These are phyloP conservation scores for Xiphorhynchus elegans DNA, from an alignment of 2,113 vertebrate species.

Conservation along the genomic window DNA sequence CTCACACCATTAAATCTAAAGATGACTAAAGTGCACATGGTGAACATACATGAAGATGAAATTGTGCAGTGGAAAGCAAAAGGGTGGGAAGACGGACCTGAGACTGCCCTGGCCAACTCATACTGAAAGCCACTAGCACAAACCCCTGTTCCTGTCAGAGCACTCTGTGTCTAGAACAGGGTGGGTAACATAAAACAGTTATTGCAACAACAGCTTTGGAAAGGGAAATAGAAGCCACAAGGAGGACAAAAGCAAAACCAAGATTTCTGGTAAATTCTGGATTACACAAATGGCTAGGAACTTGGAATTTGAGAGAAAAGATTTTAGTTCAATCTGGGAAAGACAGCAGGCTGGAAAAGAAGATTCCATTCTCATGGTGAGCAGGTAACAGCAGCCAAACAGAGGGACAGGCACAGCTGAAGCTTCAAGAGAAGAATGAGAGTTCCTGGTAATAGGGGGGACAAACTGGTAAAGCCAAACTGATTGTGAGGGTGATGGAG, in stretches of 20 bases:
- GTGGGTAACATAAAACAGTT: accelerated
- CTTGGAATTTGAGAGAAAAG: neutral
- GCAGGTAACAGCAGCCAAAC: neutral
- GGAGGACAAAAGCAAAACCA: neutral
- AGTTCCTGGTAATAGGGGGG: neutral
- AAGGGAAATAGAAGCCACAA: neutral
- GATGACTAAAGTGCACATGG: accelerated
- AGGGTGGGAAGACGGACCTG: neutral
- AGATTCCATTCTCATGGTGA: accelerated
- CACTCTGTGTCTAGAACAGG: neutral
- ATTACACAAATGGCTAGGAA: neutral
- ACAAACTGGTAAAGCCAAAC: neutral
- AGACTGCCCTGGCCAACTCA: neutral
- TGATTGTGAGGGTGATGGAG: neutral
- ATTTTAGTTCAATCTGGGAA: neutral
- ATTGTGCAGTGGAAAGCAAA: neutral
- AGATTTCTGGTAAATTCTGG: neutral
- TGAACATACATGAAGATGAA: neutral
- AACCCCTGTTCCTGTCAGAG: neutral
- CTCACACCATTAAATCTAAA: neutral
- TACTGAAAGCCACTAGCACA: neutral
- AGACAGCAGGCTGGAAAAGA: neutral
- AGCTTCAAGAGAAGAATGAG: neutral
- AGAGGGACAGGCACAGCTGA: neutral
- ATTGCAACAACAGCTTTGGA: neutral